Conservation (phyloP, 2,113 vertebrate genomes). For the Glareola pratincola region DNA sequence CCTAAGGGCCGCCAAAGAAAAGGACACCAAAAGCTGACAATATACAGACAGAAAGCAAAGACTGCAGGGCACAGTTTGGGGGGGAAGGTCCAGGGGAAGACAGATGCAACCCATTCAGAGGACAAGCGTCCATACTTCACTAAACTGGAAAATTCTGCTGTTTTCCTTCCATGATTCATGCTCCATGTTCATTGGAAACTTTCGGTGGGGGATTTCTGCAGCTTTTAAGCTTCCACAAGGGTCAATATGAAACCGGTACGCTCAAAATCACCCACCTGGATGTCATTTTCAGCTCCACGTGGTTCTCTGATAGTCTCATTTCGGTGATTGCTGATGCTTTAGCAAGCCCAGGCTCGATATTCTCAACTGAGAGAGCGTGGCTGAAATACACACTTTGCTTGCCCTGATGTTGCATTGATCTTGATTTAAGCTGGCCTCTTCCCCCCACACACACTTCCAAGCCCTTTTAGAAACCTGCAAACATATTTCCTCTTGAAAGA, state of each 20-base stretch:
- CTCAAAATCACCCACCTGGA: neutral
- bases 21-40: neutral
- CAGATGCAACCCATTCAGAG: too few species aligned
- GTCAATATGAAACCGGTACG: neutral
- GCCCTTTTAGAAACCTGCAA: neutral
- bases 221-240: neutral
- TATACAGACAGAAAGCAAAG: neutral
- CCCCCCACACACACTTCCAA: neutral
- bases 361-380: neutral
- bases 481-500: neutral
- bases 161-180: neutral
- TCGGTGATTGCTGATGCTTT: neutral
- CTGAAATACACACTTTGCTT: neutral
- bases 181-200: neutral
- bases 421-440: neutral
- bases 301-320: neutral
- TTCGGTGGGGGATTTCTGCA: neutral
- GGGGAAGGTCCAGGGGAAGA: neutral
- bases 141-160: rapidly evolving
- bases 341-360: neutral
- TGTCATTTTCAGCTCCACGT: neutral
- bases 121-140: rapidly evolving
- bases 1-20: neutral
- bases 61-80: neutral
- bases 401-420: neutral